These are phyloP conservation scores for Carcina quercana DNA, from an alignment of 2,888 invertebrate genomes.

Conservation along the genomic window DNA sequence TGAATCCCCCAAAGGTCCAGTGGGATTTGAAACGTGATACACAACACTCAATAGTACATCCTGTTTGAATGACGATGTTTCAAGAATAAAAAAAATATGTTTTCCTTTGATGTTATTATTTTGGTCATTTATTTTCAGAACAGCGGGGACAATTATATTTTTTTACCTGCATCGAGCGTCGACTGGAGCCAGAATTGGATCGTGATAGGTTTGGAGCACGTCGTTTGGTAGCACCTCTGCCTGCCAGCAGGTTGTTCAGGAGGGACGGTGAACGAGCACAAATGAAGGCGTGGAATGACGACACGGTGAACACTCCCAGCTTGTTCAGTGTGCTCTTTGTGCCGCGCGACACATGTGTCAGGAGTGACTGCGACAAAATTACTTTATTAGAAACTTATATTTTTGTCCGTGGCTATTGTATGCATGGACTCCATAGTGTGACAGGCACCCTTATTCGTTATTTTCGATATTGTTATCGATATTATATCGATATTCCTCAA, in stretches of 20 bases:
- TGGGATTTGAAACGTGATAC: conserved; percentile 8
- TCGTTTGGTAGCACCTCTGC: conserved; percentile 92
- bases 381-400: not conserved
- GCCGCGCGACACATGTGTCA: conserved; percentile 95
- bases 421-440: not conserved
- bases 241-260: conserved; percentile 92
- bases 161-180: conserved; percentile 89
- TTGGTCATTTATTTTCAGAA: too few relatives aligned
- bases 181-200: conserved; percentile 91
- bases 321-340: conserved; percentile 96
- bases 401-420: too few relatives aligned
- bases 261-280: conserved; percentile 96
- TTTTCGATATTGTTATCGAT: too few relatives aligned
- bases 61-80: too few relatives aligned
- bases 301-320: conserved; percentile 97
- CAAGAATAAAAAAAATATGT: too few relatives aligned
- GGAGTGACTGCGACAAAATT: conserved; percentile 87
- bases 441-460: too few relatives aligned
- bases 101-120: too few relatives aligned
- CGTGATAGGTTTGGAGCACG: conserved; percentile 92
- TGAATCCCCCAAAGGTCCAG: conserved; percentile 3
- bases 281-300: conserved; percentile 98
- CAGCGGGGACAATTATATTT: too few relatives aligned
- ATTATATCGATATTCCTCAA: too few relatives aligned
- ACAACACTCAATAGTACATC: conserved; percentile 4